A percentile compares a stretch with the other conserved stretches of the same genome.
Conservation (phyloP, 2,888 invertebrate genomes). For the Tethea ocularis region DNA sequence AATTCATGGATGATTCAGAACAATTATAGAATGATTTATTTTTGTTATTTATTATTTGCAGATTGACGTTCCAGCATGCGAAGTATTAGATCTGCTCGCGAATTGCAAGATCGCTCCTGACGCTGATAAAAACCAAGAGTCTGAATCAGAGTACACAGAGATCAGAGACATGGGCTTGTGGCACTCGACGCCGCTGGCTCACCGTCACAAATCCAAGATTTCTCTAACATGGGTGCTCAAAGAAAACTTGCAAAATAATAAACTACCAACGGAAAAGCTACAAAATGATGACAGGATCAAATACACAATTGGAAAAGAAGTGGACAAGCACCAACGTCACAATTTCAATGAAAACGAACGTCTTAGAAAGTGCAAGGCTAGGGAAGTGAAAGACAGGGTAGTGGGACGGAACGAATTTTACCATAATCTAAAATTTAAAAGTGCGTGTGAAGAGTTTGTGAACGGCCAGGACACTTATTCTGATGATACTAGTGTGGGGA, state of each 20-base stretch:
- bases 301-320: conserved; percentile 40
- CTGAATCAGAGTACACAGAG: conserved; percentile 71
- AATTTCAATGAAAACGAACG: conserved; percentile 54
- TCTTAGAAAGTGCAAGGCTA: conserved; percentile 57
- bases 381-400: conserved; percentile 57
- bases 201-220: conserved; percentile 85
- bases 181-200: conserved; percentile 75
- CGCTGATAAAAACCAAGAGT: conserved; percentile 45
- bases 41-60: conserved; percentile 40
- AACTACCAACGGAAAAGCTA: conserved; percentile 45
- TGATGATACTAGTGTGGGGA: conserved; percentile 64
- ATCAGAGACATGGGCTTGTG: conserved; percentile 78
- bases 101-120: conserved; percentile 60
- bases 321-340: conserved; percentile 44
- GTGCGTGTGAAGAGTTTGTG: conserved; percentile 72
- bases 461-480: conserved; percentile 62
- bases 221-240: conserved; percentile 90
- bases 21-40: conserved; percentile 10
- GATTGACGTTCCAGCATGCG: conserved; percentile 56
- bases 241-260: conserved; percentile 82
- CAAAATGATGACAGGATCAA: conserved; percentile 46
- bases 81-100: conserved; percentile 70
- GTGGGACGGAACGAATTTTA: conserved; percentile 75
- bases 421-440: conserved; percentile 75
- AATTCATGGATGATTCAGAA: too few species aligned